Conservation (phyloP, 2,113 vertebrate species). For the Rafetus swinhoei region DNA sequence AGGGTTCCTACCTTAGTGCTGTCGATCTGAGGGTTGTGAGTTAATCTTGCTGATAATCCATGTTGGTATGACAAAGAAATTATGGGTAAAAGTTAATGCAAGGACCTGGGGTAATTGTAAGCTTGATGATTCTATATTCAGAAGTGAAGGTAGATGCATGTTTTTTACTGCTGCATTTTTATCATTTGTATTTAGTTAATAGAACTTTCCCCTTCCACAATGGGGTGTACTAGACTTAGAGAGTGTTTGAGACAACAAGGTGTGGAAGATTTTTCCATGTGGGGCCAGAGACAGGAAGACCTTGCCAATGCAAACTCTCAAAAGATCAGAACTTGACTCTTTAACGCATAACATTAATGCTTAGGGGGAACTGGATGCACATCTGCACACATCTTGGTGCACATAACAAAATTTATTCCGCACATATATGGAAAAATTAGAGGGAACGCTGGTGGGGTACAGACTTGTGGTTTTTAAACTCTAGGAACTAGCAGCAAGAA, state of each 20-base stretch:
- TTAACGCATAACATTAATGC: neutral
- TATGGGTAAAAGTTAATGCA: neutral
- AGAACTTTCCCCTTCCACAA: neutral
- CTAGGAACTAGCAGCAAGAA: neutral
- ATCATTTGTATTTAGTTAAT: neutral
- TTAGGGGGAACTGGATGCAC: neutral
- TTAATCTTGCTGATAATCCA: neutral
- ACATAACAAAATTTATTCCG: too few species aligned
- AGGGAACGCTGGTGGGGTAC: neutral
- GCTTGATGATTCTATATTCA: neutral
- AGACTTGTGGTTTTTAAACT: neutral
- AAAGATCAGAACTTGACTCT: slow-evolving; percentile 7
- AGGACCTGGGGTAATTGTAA: neutral
- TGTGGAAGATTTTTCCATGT: neutral
- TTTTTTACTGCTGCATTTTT: neutral
- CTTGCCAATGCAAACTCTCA: neutral
- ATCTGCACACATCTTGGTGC: too few species aligned
- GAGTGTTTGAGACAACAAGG: neutral
- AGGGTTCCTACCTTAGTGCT: neutral
- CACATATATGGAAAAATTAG: too few species aligned
- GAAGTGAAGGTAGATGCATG: accelerated
- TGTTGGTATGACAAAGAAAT: neutral
- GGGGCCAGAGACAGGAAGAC: neutral
- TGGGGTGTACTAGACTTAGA: neutral
- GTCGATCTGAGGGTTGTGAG: neutral